Evolutionary conservation across 2,888 invertebrate species (phyloP), one percentile per base, ranked within the genome.

Genomic region (Epirrita christyi): DNA sequence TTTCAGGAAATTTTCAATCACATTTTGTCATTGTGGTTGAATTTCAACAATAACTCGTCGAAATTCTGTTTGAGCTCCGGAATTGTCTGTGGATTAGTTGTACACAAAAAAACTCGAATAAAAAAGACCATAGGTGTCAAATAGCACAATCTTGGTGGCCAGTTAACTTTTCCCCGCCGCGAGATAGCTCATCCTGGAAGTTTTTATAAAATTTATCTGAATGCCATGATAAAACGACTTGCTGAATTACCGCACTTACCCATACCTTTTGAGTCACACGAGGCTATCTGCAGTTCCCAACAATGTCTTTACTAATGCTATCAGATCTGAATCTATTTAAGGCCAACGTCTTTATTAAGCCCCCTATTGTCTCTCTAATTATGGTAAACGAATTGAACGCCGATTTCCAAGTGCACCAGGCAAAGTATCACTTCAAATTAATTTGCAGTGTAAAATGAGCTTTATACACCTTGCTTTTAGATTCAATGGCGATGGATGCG

Each of bases 351-450:
- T 90, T 86, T 88, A 90, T 91, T 88, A 90, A 86, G 80, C 59
- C 70, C n/a, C 68, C 78, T 71, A 89, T 90, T 92, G 91, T 91
- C 80, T 90, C 70, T 82, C 88, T 91, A 86, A 90, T 90, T 89
- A 89, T 85, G 85, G 88, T 73, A 77, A 79, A 73, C 81, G 85
- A 83, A 88, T 86, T 83, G 85, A 83, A 83, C 80, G 80, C 73
- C 78, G 83, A 84, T 86, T 83, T 78, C 77, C 69, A 72, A 78
- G 73, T 78, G 76, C 80, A 78, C 32, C 32, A 9, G 21, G 64
- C 67, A 13, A 29, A 27, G n/a, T 41, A 40, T 29, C 45, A 45
- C 45, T 52, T 32, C 15, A 5, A 29, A 21, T n/a, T 1, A 21
- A 11, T 14, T 27, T 38, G 37, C 32, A 43, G 3, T 42, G 11